phyloP scores from a whole-genome alignment of 2,113 vertebrate genomes.

The Seriola quinqueradiata region DNA sequence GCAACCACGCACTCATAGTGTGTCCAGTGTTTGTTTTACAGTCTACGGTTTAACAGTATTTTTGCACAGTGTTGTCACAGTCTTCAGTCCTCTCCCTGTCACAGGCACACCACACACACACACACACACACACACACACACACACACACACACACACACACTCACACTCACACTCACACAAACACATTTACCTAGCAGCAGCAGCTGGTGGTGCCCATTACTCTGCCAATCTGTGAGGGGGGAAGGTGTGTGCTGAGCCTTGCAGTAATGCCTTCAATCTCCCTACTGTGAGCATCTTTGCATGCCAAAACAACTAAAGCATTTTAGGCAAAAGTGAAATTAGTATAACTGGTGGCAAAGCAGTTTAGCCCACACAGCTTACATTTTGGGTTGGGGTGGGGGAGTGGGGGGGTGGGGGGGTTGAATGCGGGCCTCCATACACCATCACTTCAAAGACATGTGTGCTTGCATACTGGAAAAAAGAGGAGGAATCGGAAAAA shows the following conservation, averaged over 20 bases:
- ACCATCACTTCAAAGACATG: constrained; percentile 58
- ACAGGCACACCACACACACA: constrained; percentile 6
- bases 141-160: not conserved
- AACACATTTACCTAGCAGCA: constrained; percentile 6
- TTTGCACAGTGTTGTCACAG: constrained; percentile 13
- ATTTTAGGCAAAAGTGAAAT: constrained; percentile 79
- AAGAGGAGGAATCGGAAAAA: constrained; percentile 45
- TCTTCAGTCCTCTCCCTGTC: not conserved
- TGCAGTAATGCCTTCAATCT: constrained; percentile 68
- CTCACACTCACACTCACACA: not conserved
- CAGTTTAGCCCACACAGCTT: constrained; percentile 81
- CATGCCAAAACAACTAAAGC: constrained; percentile 75
- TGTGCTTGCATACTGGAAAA: constrained; percentile 28
- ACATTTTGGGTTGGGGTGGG: constrained; percentile 71
- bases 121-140: constrained; percentile 1
- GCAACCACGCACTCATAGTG: constrained; percentile 4
- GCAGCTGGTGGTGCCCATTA: constrained; percentile 48
- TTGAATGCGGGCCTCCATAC: constrained; percentile 63
- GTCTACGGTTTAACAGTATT: not conserved
- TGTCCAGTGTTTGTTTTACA: constrained; percentile 19
- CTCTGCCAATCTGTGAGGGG: constrained; percentile 53
- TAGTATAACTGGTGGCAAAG: constrained; percentile 84
- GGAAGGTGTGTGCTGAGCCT: constrained; percentile 57
- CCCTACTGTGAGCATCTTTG: constrained; percentile 69
- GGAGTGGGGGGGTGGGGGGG: too few relatives aligned